Evolutionary conservation across 2,888 invertebrate species (phyloP).

Genomic region (Caenorhabditis macrosperma): DNA sequence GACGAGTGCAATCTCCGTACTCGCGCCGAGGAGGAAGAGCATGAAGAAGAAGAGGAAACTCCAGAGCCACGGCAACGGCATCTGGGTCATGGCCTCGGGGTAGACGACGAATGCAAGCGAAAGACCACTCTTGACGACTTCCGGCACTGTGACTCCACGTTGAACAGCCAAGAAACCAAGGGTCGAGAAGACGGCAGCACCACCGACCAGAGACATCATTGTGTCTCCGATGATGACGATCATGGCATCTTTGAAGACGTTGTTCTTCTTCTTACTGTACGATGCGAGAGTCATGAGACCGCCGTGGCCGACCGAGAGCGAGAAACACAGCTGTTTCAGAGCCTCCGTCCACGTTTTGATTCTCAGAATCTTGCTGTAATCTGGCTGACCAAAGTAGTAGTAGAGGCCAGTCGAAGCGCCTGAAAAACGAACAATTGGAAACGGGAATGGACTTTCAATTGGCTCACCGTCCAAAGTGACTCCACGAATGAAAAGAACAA

Average conservation of each 20-base stretch:
- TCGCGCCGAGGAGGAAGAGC: constrained; percentile 81
- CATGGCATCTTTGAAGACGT: constrained; percentile 67
- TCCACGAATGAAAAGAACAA: constrained; percentile 68
- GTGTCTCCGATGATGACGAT: constrained; percentile 74
- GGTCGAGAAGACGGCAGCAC: constrained; percentile 69
- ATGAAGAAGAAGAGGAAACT: constrained; percentile 81
- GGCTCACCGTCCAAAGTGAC: constrained; percentile 67
- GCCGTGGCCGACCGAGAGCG: constrained; percentile 74
- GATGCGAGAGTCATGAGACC: constrained; percentile 73
- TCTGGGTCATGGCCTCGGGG: constrained; percentile 80
- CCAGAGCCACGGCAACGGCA: constrained; percentile 80
- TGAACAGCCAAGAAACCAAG: constrained; percentile 68
- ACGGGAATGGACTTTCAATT: too few species aligned
- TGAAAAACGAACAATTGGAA: too few species aligned
- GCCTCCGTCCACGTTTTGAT: constrained; percentile 74
- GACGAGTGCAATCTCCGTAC: constrained; percentile 42
- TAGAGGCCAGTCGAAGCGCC: constrained; percentile 67
- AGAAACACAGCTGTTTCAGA: constrained; percentile 76
- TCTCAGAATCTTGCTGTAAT: constrained; percentile 61
- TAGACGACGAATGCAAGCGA: constrained; percentile 81
- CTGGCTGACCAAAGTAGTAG: constrained; percentile 62
- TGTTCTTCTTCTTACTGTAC: constrained; percentile 71
- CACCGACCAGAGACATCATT: constrained; percentile 67
- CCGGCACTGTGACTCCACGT: constrained; percentile 33
- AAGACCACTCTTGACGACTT: constrained; percentile 76